These are phyloP conservation scores for Aleiodes leptofemur DNA, from an alignment of 2,888 invertebrate genomes.

Conservation along the genomic window DNA sequence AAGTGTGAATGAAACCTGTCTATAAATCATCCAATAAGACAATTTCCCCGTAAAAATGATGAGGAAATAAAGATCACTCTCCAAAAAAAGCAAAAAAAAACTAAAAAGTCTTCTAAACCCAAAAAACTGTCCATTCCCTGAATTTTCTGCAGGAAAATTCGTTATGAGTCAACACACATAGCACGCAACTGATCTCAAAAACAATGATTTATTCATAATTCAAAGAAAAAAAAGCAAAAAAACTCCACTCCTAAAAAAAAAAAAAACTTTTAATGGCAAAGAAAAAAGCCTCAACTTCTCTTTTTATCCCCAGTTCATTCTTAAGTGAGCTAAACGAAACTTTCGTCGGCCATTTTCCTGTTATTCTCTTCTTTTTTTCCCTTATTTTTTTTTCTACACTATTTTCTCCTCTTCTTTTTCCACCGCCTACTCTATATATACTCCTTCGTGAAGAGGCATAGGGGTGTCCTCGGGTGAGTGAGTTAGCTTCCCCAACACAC, in stretches of 20 bases:
- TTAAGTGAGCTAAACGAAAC: conserved; percentile 48
- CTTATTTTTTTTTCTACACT: conserved; percentile 9
- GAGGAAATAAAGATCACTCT: conserved; percentile 1
- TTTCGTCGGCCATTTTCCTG: conserved; percentile 36
- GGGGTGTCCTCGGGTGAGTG: conserved; percentile 50
- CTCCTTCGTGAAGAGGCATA: conserved; percentile 41
- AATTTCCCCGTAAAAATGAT: conserved; percentile 31
- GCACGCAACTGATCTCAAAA: not conserved
- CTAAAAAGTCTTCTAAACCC: not conserved
- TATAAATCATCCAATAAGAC: conserved; percentile 22
- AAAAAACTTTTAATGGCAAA: conserved; percentile 28
- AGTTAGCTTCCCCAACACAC: conserved; percentile 45
- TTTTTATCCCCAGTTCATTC: not conserved
- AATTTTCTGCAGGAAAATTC: conserved; percentile 51
- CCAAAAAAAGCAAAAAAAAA: too few relatives aligned
- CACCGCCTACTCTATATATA: conserved; percentile 34
- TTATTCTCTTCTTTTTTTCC: too few relatives aligned
- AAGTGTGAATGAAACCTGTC: not conserved
- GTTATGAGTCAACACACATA: conserved; percentile 33
- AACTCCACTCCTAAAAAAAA: too few relatives aligned
- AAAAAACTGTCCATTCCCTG: conserved; percentile 37
- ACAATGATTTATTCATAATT: not conserved
- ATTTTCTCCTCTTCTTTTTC: conserved; percentile 21
- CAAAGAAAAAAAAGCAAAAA: not conserved
- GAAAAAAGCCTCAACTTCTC: conserved; percentile 8